phyloP scores from a whole-genome alignment of 1,140 invertebrate genomes.

The Agrilus planipennis region DNA sequence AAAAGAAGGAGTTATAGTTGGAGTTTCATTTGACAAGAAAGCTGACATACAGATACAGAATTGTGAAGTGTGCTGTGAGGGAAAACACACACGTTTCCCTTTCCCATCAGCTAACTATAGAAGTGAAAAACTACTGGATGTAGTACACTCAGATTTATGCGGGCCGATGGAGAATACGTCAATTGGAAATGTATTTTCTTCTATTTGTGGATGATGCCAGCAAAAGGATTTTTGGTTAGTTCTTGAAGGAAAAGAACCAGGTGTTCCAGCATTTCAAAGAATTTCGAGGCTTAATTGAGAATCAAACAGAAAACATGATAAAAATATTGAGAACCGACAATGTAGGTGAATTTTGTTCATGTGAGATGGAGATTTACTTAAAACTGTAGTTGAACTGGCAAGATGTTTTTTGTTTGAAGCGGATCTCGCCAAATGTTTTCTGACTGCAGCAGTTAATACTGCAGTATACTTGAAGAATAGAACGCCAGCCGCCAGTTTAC shows the following conservation, averaged over 20 bases:
- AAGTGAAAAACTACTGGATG: slow-evolving; percentile 9
- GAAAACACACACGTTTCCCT: slow-evolving; percentile 4
- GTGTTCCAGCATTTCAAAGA: too few species aligned
- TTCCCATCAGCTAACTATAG: not conserved
- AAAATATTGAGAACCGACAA: slow-evolving; percentile 22
- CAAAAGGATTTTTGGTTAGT: slow-evolving; percentile 25
- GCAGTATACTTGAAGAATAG: slow-evolving; percentile 7
- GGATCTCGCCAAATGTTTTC: not conserved
- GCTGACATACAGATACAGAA: too few species aligned
- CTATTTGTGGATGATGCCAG: slow-evolving; percentile 32
- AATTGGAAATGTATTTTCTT: too few species aligned
- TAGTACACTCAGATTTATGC: too few species aligned
- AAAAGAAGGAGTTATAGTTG: slow-evolving; percentile 12
- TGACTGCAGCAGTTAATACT: slow-evolving; percentile 7
- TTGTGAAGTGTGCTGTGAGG: slow-evolving; percentile 3
- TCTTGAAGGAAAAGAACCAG: too few species aligned
- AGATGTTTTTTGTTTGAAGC: slow-evolving; percentile 5
- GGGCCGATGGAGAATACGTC: too few species aligned
- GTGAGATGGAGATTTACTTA: slow-evolving; percentile 14
- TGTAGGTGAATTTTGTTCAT: slow-evolving; percentile 25
- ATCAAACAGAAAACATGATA: slow-evolving; percentile 19
- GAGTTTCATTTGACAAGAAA: slow-evolving; percentile 2
- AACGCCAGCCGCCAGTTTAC: too few species aligned
- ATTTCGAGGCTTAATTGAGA: slow-evolving; percentile 27
- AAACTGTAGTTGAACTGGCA: slow-evolving; percentile 20